phyloP scores from a whole-genome alignment of 2,113 vertebrate species.

The Centropus unirufus region DNA sequence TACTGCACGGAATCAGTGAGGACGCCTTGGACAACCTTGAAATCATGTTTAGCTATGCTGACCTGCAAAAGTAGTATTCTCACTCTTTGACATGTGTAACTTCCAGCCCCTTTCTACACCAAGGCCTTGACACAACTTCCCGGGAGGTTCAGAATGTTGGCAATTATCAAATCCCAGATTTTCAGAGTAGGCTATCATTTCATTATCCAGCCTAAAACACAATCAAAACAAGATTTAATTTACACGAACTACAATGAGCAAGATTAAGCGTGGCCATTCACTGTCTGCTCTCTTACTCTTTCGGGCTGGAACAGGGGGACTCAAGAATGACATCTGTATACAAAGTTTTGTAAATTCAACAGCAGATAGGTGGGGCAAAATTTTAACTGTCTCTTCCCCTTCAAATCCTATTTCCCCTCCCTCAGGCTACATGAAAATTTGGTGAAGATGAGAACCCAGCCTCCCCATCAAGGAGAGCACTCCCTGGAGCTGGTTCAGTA shows the following conservation, averaged over 20 bases:
- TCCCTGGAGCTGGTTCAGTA: neutral
- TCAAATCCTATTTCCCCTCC: neutral
- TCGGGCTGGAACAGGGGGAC: neutral
- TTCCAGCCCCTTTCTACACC: neutral
- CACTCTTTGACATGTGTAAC: neutral
- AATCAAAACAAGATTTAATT: neutral
- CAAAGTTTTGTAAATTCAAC: neutral
- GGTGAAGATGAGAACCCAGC: neutral
- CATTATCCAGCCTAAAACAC: neutral
- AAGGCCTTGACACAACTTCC: neutral
- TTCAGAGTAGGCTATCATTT: neutral
- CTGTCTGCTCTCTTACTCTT: neutral
- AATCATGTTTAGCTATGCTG: neutral
- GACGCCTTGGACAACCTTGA: neutral
- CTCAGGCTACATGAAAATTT: neutral
- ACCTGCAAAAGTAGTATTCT: neutral
- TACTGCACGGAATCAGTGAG: neutral
- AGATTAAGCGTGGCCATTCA: neutral
- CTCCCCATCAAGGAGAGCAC: neutral
- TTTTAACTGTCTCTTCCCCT: neutral
- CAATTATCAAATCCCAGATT: neutral
- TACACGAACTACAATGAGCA: accelerated
- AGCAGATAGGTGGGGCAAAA: neutral
- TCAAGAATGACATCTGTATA: neutral
- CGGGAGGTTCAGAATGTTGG: accelerated